Conservation (phyloP, 1,140 invertebrate species). For the Pseudomyrmex sp. region DNA sequence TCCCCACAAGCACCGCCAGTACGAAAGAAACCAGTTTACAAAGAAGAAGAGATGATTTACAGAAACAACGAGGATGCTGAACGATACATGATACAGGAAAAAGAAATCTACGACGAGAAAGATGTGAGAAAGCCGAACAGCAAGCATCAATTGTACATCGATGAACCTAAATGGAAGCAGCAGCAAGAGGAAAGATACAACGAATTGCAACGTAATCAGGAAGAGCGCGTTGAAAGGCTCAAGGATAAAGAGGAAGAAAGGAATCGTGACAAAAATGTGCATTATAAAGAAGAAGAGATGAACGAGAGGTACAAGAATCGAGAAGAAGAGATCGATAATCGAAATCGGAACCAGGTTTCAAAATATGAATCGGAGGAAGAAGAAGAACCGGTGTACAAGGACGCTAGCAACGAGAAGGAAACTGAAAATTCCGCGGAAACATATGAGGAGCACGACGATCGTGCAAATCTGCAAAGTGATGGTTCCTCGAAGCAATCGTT, state of each 20-base stretch:
- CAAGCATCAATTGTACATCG: constrained; percentile 46
- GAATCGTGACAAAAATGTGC: constrained; percentile 15
- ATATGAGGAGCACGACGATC: constrained; percentile 13
- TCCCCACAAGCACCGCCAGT: no score
- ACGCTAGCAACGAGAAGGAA: constrained; percentile 27
- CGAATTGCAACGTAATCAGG: constrained; percentile 71
- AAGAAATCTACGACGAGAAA: constrained; percentile 68
- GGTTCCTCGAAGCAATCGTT: background rate
- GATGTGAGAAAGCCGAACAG: constrained; percentile 67
- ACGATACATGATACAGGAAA: constrained; percentile 70
- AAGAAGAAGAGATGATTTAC: constrained; percentile 64
- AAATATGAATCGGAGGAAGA: background rate
- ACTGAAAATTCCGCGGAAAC: constrained; percentile 37
- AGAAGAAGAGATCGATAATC: constrained; percentile 53
- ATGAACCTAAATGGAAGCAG: constrained; percentile 72
- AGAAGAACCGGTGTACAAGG: background rate
- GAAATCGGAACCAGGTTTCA: constrained; percentile 17
- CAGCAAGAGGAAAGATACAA: constrained; percentile 66
- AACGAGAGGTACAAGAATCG: constrained; percentile 33
- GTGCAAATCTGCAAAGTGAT: background rate
- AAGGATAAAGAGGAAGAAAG: constrained; percentile 64
- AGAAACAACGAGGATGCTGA: constrained; percentile 70
- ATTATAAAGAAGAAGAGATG: constrained; percentile 44
- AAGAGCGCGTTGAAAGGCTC: constrained; percentile 66
- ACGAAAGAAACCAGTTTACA: constrained; percentile 36